Percentiles rank a stretch among this genome's conserved stretches.
Evolutionary conservation across 1,140 invertebrate species (phyloP).

Genomic region (Nasonia giraulti): DNA sequence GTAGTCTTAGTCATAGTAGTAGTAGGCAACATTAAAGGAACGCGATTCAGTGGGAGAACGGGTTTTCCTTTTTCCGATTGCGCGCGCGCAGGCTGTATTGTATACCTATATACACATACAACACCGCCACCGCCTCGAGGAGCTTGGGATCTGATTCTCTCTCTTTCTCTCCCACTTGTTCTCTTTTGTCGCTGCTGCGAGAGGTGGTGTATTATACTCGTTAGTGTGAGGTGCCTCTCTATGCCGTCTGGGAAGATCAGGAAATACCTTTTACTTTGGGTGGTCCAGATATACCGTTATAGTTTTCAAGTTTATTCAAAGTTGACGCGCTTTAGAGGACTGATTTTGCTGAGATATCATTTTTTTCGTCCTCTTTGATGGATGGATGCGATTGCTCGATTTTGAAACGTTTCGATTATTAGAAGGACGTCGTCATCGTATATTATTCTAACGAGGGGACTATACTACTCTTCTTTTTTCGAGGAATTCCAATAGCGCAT

Average conservation of each 20-base stretch:
- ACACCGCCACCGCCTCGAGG: background rate
- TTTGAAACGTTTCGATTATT: no score
- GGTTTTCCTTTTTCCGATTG: conserved; percentile 52
- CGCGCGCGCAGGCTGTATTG: background rate
- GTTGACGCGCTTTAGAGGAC: no score
- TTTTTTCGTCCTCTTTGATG: no score
- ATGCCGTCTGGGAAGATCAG: background rate
- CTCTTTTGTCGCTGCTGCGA: background rate
- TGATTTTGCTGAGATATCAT: no score
- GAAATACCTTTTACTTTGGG: conserved; percentile 1
- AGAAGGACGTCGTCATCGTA: no score
- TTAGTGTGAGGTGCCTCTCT: background rate
- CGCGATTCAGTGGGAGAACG: conserved; percentile 50
- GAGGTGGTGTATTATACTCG: background rate
- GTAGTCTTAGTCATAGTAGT: conserved; percentile 11
- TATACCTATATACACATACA: background rate
- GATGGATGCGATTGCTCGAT: no score
- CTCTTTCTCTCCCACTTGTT: background rate
- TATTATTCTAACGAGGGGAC: no score
- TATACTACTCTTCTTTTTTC: no score
- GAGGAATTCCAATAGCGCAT: no score
- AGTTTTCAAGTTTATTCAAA: background rate
- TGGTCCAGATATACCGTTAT: background rate
- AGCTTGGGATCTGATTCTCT: background rate
- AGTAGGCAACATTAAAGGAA: conserved; percentile 47